These are phyloP conservation scores for Notolepis coatsorum DNA, from an alignment of 2,797 vertebrate species.

Conservation along the genomic window DNA sequence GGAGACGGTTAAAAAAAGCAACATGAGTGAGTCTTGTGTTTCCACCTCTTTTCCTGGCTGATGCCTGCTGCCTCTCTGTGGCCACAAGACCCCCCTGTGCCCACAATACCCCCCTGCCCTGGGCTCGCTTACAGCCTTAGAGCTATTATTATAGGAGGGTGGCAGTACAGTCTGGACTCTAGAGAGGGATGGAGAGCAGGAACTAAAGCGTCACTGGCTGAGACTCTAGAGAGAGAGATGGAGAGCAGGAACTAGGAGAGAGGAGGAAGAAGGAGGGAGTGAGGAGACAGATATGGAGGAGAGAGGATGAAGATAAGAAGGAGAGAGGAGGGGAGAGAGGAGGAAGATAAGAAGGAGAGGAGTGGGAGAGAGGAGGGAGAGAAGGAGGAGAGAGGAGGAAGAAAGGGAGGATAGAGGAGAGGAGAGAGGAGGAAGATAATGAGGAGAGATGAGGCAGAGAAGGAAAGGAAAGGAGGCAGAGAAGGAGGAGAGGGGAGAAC, in stretches of 20 bases:
- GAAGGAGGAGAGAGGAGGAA: background rate
- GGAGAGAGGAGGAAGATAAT: slow-evolving; percentile 29
- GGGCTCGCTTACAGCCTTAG: too few species aligned
- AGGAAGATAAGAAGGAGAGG: slow-evolving; percentile 27
- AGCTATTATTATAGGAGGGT: too few species aligned
- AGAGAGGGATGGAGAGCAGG: background rate
- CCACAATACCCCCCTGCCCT: slow-evolving; percentile 41
- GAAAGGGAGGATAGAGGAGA: background rate
- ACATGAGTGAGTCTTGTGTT: too few species aligned
- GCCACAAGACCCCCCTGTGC: slow-evolving; percentile 62
- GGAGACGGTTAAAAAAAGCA: too few species aligned
- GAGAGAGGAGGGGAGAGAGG: slow-evolving; percentile 43
- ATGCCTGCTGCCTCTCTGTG: slow-evolving; percentile 70
- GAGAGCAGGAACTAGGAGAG: too few species aligned
- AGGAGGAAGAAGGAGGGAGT: too few species aligned
- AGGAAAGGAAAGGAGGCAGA: background rate
- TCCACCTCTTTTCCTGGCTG: too few species aligned
- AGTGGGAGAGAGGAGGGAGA: background rate
- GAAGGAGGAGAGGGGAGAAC: slow-evolving; percentile 1
- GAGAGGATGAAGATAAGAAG: too few species aligned
- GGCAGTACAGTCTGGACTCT: too few species aligned
- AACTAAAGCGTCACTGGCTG: too few species aligned
- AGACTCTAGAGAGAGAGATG: slow-evolving; percentile 52
- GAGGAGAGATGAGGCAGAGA: background rate
- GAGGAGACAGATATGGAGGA: too few species aligned